A percentile compares a stretch with the other conserved stretches of the same genome.
Conservation (phyloP, 1,140 invertebrate species). For the Meloidogyne chitwoodi region DNA sequence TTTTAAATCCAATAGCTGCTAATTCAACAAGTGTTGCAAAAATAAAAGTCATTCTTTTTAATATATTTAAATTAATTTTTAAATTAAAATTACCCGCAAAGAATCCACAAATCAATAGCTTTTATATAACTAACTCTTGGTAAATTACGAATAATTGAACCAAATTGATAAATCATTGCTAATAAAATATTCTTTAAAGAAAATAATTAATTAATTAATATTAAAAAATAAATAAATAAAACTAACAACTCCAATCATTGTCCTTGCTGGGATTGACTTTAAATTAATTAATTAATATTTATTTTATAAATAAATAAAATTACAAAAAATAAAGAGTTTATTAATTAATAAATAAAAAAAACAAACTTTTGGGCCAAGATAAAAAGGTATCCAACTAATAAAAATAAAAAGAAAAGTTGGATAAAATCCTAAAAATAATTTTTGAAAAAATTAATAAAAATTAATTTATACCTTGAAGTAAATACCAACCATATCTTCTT, state of each 20-base stretch:
- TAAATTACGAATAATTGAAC: constrained; percentile 55
- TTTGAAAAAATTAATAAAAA: constrained; percentile 25
- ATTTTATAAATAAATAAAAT: too few relatives aligned
- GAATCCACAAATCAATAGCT: constrained; percentile 39
- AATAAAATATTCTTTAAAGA: constrained; percentile 49
- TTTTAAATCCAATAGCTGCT: constrained; percentile 47
- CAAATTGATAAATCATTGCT: constrained; percentile 59
- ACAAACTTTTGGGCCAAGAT: constrained; percentile 46
- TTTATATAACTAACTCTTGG: constrained; percentile 55
- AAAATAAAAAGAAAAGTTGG: constrained; percentile 53
- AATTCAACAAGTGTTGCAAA: constrained; percentile 53
- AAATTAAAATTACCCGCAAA: constrained; percentile 3
- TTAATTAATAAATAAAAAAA: neutral
- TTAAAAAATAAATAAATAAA: neutral
- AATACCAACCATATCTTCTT: constrained; percentile 59
- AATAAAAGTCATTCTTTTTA: constrained; percentile 49
- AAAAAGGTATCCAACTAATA: constrained; percentile 59
- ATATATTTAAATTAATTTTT: neutral
- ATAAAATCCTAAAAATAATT: constrained; percentile 32
- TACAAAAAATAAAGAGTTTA: too few relatives aligned
- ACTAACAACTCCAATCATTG: constrained; percentile 54
- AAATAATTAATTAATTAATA: neutral
- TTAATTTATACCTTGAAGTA: constrained; percentile 49
- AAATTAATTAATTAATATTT: too few relatives aligned
- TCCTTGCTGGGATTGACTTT: constrained; percentile 55